Evolutionary conservation across 2,888 invertebrate genomes (phyloP), one percentile per base, ranked within the genome.

Genomic region (Cacoxenus indagator): DNA sequence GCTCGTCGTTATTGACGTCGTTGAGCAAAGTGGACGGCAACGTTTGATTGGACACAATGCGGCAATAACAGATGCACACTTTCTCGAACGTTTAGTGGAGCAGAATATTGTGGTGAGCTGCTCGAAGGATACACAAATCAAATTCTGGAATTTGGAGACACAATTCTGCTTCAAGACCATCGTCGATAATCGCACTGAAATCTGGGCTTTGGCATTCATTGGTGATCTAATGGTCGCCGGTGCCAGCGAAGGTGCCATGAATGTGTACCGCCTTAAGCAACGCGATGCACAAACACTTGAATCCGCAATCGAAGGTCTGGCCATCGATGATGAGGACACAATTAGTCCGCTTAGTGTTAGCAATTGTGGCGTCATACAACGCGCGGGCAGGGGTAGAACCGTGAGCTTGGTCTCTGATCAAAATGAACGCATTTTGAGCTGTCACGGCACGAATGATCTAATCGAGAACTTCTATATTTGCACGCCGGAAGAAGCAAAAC

Each of bases 61-160:
- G 22, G 91, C 92, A 0, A 91, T 99, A 19, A 99, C 98, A 0
- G 94, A 95, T 89, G 89, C 93, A 0, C 89, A 92, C 6, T 96
- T 96, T 81, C 91, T 95, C 86, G 90, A 91, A 68, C 81, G 84
- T 9, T 73, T 80, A 8, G 77, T 79, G 1, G 81, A 79, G 4
- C 78, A 86, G 26, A 89, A 92, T 68, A 90, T 91, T 75, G 87
- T 96, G 8, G 90, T 96, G 6, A 94, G 95, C 78, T 92, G 94
- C 45, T 97, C 98, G 0, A 97, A 96, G 87, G 99, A 99, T 86
- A 95, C 95, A 8, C 95, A 95, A 86, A 92, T 99, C 0, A 99
- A 98, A 88, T 96, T 99, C 87, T 99, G 99, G 99, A 96, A 99
- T 87, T 90, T 99, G 75, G 94, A 95, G 76, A 96, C 96, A 5